A percentile compares a stretch with the other conserved stretches of the same genome.
These are phyloP conservation scores for Potorous gilbertii DNA, from an alignment of 2,797 vertebrate species.

Conservation along the genomic window DNA sequence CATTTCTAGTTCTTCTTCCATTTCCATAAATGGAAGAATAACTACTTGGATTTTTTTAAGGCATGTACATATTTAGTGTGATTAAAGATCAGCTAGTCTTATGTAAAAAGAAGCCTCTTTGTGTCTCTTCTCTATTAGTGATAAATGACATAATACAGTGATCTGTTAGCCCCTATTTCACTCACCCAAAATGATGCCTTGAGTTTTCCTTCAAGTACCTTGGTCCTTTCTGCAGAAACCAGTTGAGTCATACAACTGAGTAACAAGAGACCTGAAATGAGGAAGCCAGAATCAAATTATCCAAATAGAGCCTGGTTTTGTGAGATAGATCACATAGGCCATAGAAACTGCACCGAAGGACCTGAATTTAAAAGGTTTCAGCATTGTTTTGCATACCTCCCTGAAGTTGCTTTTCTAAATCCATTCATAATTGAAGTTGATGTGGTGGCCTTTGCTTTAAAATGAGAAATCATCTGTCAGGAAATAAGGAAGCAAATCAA, in stretches of 20 bases:
- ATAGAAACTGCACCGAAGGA: background rate
- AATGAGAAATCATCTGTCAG: background rate
- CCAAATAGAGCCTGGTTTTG: slow-evolving; percentile 33
- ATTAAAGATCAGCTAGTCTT: slow-evolving; percentile 16
- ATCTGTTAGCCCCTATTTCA: slow-evolving; percentile 20
- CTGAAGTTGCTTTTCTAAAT: slow-evolving; percentile 44
- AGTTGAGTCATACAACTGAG: slow-evolving; percentile 45
- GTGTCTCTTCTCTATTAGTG: slow-evolving; percentile 23
- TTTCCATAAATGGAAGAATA: background rate
- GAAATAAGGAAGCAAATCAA: background rate
- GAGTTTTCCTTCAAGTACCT: background rate
- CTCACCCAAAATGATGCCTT: background rate
- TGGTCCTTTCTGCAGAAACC: background rate
- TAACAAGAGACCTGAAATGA: slow-evolving; percentile 20
- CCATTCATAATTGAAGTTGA: slow-evolving; percentile 50
- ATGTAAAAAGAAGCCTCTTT: slow-evolving; percentile 28
- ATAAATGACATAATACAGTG: background rate
- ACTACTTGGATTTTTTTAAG: slow-evolving; percentile 22
- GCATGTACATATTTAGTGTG: slow-evolving; percentile 47
- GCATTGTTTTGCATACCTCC: slow-evolving; percentile 14
- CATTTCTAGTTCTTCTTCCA: slow-evolving; percentile 24
- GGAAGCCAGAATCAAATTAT: slow-evolving; percentile 11
- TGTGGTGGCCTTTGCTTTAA: background rate
- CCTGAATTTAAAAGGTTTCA: background rate
- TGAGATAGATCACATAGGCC: background rate